Base-by-base conservation (phyloP, 2,113 vertebrate species). In the Rhegmatorhina hoffmannsi region DNA sequence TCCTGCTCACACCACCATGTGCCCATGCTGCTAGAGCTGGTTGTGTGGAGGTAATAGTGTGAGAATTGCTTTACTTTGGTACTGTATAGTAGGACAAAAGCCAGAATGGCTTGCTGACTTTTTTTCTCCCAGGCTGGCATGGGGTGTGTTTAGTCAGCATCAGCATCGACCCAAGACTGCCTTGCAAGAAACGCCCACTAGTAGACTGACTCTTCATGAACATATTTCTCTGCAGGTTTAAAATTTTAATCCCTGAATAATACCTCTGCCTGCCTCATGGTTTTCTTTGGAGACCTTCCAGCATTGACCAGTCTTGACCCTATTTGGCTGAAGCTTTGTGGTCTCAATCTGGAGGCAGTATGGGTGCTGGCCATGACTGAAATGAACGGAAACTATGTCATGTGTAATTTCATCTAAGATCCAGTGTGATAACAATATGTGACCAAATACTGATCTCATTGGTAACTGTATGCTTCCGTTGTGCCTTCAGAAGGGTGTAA, bases 221-320 rank as follows among this genome's bases (percentile, higher is more conserved):
- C 33, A 11, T 19, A 47, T 78, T 92, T 78, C 69, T 75, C 34
- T 77, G 43, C 66, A 92, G 81, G 70, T 92, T 94, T 92, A 69
- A 84, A 91, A 64, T 29, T 78, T 69, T 92, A 92, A 83, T 76
- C 78, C 58, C 29, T 79, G 66, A 76, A 62, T 73, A 91, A 91
- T 82, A 52, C 40, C 47, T 56, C 66, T 2, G 6, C 80, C 66
- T 87, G 80, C 84, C 62, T 91, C 11, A 0, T 69, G 55, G 40
- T 69, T 97, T 92, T 40, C 89, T 87, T 92, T 92, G 91, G 93
- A 89, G 55, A 47, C 13, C 9, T 90, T 89, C 81, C 93, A 92
- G 70, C 1, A 1, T 24, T 94, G 94, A 78, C 81, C 81, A 79
- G 1, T 55, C 67, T 76, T 80, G 78, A 95, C 84, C 91, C 34